A percentile compares a stretch with the other conserved stretches of the same genome.
Evolutionary conservation across 2,113 vertebrate genomes (phyloP).

Genomic region (Catagonus wagneri): DNA sequence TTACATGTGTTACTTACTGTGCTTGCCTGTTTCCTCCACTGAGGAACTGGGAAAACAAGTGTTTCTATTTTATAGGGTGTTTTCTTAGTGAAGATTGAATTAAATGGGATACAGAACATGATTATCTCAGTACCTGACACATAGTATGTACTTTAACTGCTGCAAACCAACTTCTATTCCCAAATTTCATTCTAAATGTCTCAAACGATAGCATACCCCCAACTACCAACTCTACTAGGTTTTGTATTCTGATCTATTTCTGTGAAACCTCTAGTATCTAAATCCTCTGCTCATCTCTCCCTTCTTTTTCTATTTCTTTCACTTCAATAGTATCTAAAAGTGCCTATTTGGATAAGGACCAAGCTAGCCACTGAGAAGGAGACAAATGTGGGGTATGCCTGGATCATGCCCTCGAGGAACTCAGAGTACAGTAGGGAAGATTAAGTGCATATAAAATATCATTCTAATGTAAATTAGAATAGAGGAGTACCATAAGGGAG

Average conservation of each 20-base stretch:
- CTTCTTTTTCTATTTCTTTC: neutral
- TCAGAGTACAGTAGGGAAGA: neutral
- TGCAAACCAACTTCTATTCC: neutral
- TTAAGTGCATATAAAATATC: slow-evolving; percentile 47
- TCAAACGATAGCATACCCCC: neutral
- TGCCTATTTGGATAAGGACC: neutral
- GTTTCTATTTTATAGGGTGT: neutral
- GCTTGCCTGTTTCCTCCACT: neutral
- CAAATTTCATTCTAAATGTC: neutral
- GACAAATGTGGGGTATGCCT: slow-evolving; percentile 5
- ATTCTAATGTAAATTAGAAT: slow-evolving; percentile 45
- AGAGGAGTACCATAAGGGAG: neutral
- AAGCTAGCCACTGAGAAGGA: neutral
- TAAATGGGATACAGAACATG: neutral
- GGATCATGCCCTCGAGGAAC: slow-evolving; percentile 11
- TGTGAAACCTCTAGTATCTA: neutral
- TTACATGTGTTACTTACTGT: neutral
- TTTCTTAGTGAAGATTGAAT: neutral
- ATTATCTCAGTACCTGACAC: neutral
- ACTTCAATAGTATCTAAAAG: neutral
- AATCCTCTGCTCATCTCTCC: neutral
- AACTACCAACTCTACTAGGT: neutral
- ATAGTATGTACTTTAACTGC: neutral
- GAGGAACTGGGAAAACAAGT: neutral
- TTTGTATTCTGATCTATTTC: neutral